A percentile compares a stretch with the other conserved stretches of the same genome.
phyloP scores from a whole-genome alignment of 2,113 vertebrate genomes.

The Atrichornis clamosus region DNA sequence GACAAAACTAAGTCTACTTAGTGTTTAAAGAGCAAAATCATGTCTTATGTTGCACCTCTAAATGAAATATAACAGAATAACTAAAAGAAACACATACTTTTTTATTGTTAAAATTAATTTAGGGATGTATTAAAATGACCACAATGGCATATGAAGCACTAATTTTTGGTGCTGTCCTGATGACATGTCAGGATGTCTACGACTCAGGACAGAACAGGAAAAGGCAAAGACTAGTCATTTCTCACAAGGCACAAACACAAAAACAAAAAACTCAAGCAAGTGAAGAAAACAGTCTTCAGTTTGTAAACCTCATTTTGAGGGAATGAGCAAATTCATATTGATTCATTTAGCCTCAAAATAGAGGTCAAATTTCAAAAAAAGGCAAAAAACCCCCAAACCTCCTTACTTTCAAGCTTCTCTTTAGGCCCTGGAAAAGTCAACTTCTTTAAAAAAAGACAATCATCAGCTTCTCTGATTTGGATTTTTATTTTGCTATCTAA shows the following conservation, averaged over 20 bases:
- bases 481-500: background rate
- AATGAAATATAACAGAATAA: background rate
- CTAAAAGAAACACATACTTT: fast-evolving
- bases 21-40: background rate
- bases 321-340: background rate
- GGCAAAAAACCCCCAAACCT: no score
- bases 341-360: background rate
- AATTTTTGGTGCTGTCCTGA: background rate
- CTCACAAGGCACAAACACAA: background rate
- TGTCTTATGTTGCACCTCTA: background rate
- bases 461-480: background rate
- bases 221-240: background rate
- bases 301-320: background rate
- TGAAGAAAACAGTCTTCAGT: background rate
- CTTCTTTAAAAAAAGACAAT: background rate
- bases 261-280: fast-evolving
- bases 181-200: no score
- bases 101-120: background rate
- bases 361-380: background rate
- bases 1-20: background rate
- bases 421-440: background rate
- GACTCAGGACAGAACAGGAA: background rate
- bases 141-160: background rate
- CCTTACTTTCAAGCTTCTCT: background rate
- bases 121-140: background rate